Evolutionary conservation across 2,113 vertebrate species (phyloP), one percentile per base, ranked within the genome.

Genomic region (Oreocharis arfaki): DNA sequence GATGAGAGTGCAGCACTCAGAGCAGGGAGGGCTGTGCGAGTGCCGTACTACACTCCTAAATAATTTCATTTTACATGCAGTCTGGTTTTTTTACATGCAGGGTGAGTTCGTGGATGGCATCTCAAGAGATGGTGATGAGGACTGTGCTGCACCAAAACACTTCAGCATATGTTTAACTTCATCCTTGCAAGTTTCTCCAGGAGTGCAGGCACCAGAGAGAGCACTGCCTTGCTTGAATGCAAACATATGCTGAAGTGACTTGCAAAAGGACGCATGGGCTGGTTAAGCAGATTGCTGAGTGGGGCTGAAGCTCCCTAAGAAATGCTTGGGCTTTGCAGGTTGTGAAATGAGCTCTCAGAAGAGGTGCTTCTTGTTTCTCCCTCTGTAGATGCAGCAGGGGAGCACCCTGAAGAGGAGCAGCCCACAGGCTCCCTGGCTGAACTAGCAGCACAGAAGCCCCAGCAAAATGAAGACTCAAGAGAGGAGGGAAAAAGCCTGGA

Each of bases 381-480:
- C 63, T 89, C 70, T 89, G 63, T 96, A 99, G 99, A 98, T 91
- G 96, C n/a, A 60, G 97, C 92, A 20, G 78, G 37, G 23, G 95
- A 89, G 41, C 11, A 0, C 2, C 18, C 93, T 47, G 59, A 89
- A 28, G 84, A 92, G 44, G 96, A 97, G 10, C 79, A 96, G 9
- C 87, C 98, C 85, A 97, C 75, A 30, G 94, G 75, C 91, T 73
- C 98, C 92, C 79, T 91, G 97, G 68, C 87, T 64, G 97, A 97
- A 92, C 68, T 71, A 53, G 17, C 49, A n/a, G 95, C 95, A 73
- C 93, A 95, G 81, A 96, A 95, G 37, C 64, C 47, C 27, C 90
- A 89, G 47, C 37, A 93, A 84, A 94, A 92, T 33, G 94, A 89
- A 37, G 90, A 97, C 57, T 49, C 98, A 23, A 85, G 94, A 28